Evolutionary conservation across 2,113 vertebrate genomes (phyloP), one percentile per base, ranked within the genome.

Genomic region (Daboia siamensis): DNA sequence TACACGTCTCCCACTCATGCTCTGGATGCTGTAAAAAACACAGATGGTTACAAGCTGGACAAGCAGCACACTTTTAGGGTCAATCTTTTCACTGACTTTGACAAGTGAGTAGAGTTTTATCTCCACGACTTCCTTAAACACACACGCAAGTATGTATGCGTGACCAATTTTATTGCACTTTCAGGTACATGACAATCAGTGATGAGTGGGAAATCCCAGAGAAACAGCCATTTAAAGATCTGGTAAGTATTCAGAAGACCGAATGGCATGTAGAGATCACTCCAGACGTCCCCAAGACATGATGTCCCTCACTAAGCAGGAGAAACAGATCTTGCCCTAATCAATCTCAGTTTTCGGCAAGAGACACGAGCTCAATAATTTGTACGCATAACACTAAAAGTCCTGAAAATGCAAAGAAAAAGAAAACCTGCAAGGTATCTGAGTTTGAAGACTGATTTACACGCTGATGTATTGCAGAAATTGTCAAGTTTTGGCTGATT

Each of bases 31-130:
- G 98, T 99, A 85, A 99, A 99, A 95, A 99, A 98, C 0, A 99
- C 99, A 6, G 99, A 99, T 85, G 98, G 98, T n/a, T 99, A 99
- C 97, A 99, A 99, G 93, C 97, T 99, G 7, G 99, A 99, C 96
- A 99, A 99, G 87, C 99, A 99, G 80, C 99, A 99, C 93, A 99
- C 99, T 0, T 99, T 99, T 95, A 97, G 99, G 91, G 99, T 99
- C 94, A 99, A 99, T 94, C 98, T 99, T 93, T 99, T 99, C 95
- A 99, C 99, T 0, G 99, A 99, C 87, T 99, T 99, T 92, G 99
- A 99, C 96, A 99, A 99, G 99, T 99, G 96, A 97, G 98, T 97
- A 56, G 57, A 44, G 23, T 3, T 54, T 0, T 24, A 0, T 0
- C 11, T 8, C 1, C 87, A 1, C 52, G 0, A 8, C 8, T 29